Base-by-base conservation (phyloP, 2,797 vertebrate species). In the Podargus strigoides region DNA sequence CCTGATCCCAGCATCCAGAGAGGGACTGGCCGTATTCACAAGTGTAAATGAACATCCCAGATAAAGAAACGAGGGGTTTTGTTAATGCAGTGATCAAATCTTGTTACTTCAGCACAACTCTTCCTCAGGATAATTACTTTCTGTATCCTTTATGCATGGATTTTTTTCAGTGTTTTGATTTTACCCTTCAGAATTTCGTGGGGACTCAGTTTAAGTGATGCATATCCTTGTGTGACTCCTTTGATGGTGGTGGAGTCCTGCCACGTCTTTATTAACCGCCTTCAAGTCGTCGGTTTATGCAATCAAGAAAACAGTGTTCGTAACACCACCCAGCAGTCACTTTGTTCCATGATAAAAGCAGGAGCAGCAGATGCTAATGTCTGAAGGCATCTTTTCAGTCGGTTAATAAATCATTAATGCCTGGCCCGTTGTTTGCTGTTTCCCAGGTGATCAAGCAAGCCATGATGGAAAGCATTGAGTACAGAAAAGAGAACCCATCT, bases 381-480 rank as follows among this genome's bases (percentile, higher is more conserved):
- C 44, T 28, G 47, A 32, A 55, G 18, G 28, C 32, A 8, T 42
- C 55, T 79, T 78, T 64, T 9, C 64, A 52, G 9, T 20, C 9
- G 4, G 0, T 22, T 14, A 49, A 19, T 22, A 4, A 53, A 18
- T 32, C 46, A 52, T 5, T 59, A 27, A 21, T 44, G 30, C 39
- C 4, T 50, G 46, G 62, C 21, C 19, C 3, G 0, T 17, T 58
- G 7, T 50, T 68, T 74, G 11, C 63, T 91, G 3, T 88, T 53
- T 76, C 96, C 13, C 89, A 99, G 99, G 98, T 98, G 92, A 99
- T 99, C 80, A 99, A 99, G 96, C 97, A 99, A 24, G 99, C 99
- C 37, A 98, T 99, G 76, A 95, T 98, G 73, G 99, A 99, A 9
- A 98, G 99, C 97, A 98, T 99, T 20, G 96, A 98, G 59, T 98